Base-by-base conservation (phyloP, 2,113 vertebrate genomes). In the Chascanopsetta lugubris region DNA sequence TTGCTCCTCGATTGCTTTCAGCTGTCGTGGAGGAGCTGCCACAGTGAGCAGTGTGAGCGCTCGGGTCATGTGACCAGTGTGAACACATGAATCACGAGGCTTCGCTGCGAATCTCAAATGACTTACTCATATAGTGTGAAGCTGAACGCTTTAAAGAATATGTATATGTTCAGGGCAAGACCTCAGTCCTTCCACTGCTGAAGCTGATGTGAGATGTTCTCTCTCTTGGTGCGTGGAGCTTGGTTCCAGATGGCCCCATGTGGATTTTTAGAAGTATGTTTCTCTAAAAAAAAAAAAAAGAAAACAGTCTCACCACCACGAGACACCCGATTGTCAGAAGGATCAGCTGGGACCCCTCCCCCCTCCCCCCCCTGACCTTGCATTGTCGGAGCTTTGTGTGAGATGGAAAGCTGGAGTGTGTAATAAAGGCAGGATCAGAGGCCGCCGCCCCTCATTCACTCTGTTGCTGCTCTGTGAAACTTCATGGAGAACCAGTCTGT, bases 201-300 rank as follows among this genome's bases (percentile, higher is more conserved):
- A 32, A 15, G 0, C 8, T 10, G 25, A 30, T 36, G 6, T 25
- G 49, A 20, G 20, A 12, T 32, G 42, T 26, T 42, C 6, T n/a
- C 32, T 38, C 24, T 2, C 20, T n/a, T 30, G 50, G 1, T 25
- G 36, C 18, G 13, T 11, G 12, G 4, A 5, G 13, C 12, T 10
- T 34, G 32, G n/a, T n/a, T n/a, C n/a, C n/a, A n/a, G n/a, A 34
- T 34, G 32, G 21, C 7, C 30, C 47, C 18, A 17, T 21, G 53
- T 47, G 18, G 27, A 40, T 59, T 22, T 77, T 45, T 3, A 11
- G 70, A 58, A 29, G 18, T 13, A 24, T n/a, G 29, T 47, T 75
- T 71, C 38, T 69, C 59, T n/a, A n/a, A n/a, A n/a, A n/a, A n/a
- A n/a, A 22, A 26, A 40, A 18, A n/a, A 38, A 18, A 17, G 27